Base-by-base conservation (phyloP, 2,888 invertebrate genomes). In the Ceramica pisi region DNA sequence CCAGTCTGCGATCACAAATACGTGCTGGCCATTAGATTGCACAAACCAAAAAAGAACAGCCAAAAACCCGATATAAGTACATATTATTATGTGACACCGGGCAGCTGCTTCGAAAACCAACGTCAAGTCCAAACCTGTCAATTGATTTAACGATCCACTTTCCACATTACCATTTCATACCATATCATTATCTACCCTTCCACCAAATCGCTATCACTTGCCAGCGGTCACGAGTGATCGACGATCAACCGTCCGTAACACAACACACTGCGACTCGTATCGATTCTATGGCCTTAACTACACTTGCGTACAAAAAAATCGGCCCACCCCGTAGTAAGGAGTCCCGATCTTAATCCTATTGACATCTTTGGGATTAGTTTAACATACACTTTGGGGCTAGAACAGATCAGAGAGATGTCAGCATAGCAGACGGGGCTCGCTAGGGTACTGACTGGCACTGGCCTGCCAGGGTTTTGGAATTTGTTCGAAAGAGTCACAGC, bases 171-270 rank as follows among this genome's bases (percentile, higher is more conserved):
- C 14, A 48, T 69, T 48, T 56, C 35, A 5, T n/a, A 35, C 12
- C 19, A 70, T 63, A 53, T 65, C 14, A 55, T 56, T 62, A 66
- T 63, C 59, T 65, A 77, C 82, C 67, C 64, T 55, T 50, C 19
- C n/a, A 74, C 44, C 48, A 61, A 62, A 61, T 61, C 44, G 48
- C 60, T 63, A n/a, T 23, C 59, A 65, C 51, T 64, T 35, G 48
- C n/a, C 60, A 55, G 63, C 65, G 83, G 91, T 91, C 89, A 91
- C 92, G 89, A 88, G 41, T 88, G 89, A 91, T 92, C 87, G 89
- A 83, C 71, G 81, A 83, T 85, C 91, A 85, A 80, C 80, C 85
- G 84, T 81, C 90, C 92, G 91, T 92, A 87, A 89, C 92, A 90
- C 86, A 87, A 87, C 64, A 85, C 91, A 90, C 88, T 86, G 76